Evolutionary conservation across 2,888 invertebrate species (phyloP).

Genomic region (Ochropleura plecta): DNA sequence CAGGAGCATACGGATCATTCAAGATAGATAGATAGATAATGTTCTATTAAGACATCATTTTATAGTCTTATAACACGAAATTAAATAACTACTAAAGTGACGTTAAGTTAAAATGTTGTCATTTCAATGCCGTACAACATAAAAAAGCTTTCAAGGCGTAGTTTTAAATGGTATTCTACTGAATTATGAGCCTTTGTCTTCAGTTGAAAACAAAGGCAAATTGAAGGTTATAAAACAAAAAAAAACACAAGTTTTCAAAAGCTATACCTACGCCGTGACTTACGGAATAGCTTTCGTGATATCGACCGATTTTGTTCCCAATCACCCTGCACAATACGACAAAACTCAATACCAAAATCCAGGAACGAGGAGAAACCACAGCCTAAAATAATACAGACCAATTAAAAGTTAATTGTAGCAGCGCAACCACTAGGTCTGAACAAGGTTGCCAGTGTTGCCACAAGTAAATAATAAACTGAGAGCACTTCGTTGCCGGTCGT

Average conservation of each 20-base stretch:
- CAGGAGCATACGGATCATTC: too few species aligned
- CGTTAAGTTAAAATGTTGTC: conserved; percentile 1
- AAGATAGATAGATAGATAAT: too few species aligned
- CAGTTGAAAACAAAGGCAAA: background rate
- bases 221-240: background rate
- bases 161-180: background rate
- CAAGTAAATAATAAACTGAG: conserved; percentile 64
- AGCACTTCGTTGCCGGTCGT: conserved; percentile 53
- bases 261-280: too few species aligned
- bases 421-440: conserved; percentile 36
- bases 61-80: conserved; percentile 2
- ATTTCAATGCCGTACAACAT: conserved; percentile 7
- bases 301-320: too few species aligned
- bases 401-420: conserved; percentile 63
- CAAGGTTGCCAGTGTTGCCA: conserved; percentile 25
- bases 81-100: background rate
- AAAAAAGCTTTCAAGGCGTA: conserved; percentile 20
- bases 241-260: too few species aligned
- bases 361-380: conserved; percentile 9
- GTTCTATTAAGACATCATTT: too few species aligned
- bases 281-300: too few species aligned
- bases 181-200: conserved; percentile 13
- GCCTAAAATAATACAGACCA: conserved; percentile 55
- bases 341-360: background rate
- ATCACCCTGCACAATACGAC: background rate